Evolutionary conservation across 2,797 vertebrate species (phyloP), one percentile per base, ranked within the genome.

Genomic region (Octomys mimax): DNA sequence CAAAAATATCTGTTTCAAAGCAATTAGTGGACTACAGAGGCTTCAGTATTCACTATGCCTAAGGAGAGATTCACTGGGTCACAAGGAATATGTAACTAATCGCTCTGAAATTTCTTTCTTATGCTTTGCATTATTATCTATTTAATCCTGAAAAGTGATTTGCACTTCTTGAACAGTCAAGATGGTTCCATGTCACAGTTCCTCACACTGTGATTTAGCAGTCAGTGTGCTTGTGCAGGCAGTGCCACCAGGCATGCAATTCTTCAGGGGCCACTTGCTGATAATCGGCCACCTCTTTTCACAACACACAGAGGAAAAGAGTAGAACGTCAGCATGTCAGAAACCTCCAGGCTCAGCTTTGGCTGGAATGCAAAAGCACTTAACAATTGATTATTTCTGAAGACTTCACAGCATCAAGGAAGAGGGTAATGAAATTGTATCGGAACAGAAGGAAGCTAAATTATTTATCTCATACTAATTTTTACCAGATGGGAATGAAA

Each of bases 401-500:
- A 93, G 92, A 96, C 73, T 94, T 96, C 93, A 92, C 57, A 94
- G 82, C 94, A 94, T 94, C 75, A 92, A 94, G 96, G 91, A 95
- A 95, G 57, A 92, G 36, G 85, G 89, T 87, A 96, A 92, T 92
- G 85, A 94, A 96, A 97, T 49, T 85, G 57, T 78, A 95, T 96
- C 61, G 83, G 96, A 97, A 94, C 89, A 97, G 97, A 97, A 97
- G 83, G 96, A 91, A 96, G 70, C 87, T 95, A 97, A 97, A 97
- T 97, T 95, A 98, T 96, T 97, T 96, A 96, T 94, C 77, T 87
- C 96, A 87, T 78, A 93, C 85, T 97, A 96, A 97, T 97, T 97
- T 97, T 92, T 95, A 95, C 61, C 96, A 98, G 91, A 95, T 94
- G 95, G 66, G 82, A 91, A 96, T 85, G 80, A 96, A 96, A 96